Base-by-base conservation (phyloP, 2,113 vertebrate species). In the Pomatostomus ruficeps region DNA sequence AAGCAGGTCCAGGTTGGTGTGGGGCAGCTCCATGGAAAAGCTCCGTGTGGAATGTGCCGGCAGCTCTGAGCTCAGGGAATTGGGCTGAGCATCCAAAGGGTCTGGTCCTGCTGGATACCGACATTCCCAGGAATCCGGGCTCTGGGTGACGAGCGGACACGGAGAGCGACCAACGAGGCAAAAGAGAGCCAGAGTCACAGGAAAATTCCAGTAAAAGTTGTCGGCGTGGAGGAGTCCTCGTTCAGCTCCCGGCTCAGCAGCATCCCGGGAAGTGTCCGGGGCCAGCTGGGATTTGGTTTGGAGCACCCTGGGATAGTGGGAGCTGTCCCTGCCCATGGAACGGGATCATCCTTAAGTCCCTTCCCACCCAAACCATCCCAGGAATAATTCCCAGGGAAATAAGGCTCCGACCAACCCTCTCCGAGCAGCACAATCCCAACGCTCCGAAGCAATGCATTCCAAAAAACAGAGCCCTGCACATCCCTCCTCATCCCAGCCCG, bases 161-260 rank as follows among this genome's bases (percentile, higher is more conserved):
- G 1, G 52, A 74, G 21, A 46, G 25, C 0, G 0, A 72, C 3
- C 10, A 0, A 10, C 1, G 13, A 33, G 42, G 66, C 1, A 1
- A 36, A 72, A 51, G 14, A 0, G 1, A 4, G 19, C 3, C 4
- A 1, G 10, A 65, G 29, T 2, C 0, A 11, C 0, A 58, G 76
- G 51, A 38, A 63, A 74, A 71, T 43, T 62, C 57, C 4, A 10
- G 80, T 1, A 4, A 58, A 73, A 0, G 0, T 24, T 52, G 23
- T 7, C 8, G 11, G 48, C 68, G n/a, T 0, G 1, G 20, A 9
- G 9, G 0, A 0, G 31, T 8, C 6, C 16, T 5, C 7, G 0
- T 7, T 18, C 85, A 68, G 54, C 35, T 75, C 82, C 42, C 2
- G 0, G 36, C 20, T 35, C 49, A 38, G 84, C 67, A 85, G 18